Evolutionary conservation across 2,113 vertebrate species (phyloP).

Genomic region (Reinhardtius hippoglossoides): DNA sequence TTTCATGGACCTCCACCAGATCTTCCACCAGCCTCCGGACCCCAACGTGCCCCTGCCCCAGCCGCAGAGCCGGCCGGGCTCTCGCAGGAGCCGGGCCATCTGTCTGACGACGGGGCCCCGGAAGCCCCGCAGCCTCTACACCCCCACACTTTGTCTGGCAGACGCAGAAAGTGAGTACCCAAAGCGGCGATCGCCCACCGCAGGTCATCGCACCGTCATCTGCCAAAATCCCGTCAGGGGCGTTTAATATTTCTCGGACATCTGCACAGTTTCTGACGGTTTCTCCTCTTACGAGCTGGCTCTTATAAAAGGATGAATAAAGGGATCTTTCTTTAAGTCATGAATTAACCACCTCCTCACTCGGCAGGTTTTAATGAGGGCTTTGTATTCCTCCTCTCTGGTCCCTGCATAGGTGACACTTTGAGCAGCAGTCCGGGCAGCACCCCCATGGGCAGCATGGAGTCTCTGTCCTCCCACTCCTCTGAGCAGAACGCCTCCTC

Average conservation of each 20-base stretch:
- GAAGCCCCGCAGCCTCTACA: slow-evolving; percentile 90
- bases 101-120: slow-evolving; percentile 91
- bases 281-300: neutral
- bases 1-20: slow-evolving; percentile 74
- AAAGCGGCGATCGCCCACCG: neutral
- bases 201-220: neutral
- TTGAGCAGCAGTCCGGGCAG: slow-evolving; percentile 96
- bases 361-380: slow-evolving; percentile 74
- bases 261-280: neutral
- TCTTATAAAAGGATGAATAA: neutral
- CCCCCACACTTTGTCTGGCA: slow-evolving; percentile 89
- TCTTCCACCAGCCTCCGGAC: slow-evolving; percentile 93
- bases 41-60: slow-evolving; percentile 94
- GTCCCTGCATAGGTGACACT: slow-evolving; percentile 88
- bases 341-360: neutral
- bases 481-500: slow-evolving; percentile 92
- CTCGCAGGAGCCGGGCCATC: slow-evolving; percentile 91
- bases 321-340: neutral
- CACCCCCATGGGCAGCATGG: slow-evolving; percentile 95
- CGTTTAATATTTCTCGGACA: slow-evolving; percentile 25
- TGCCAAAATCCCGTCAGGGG: neutral
- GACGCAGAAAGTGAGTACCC: slow-evolving; percentile 94
- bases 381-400: slow-evolving; percentile 56
- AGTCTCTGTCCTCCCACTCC: slow-evolving; percentile 96
- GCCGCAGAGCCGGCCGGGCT: slow-evolving; percentile 87